Evolutionary conservation across 2,888 invertebrate genomes (phyloP).

Genomic region (Archips xylosteana): DNA sequence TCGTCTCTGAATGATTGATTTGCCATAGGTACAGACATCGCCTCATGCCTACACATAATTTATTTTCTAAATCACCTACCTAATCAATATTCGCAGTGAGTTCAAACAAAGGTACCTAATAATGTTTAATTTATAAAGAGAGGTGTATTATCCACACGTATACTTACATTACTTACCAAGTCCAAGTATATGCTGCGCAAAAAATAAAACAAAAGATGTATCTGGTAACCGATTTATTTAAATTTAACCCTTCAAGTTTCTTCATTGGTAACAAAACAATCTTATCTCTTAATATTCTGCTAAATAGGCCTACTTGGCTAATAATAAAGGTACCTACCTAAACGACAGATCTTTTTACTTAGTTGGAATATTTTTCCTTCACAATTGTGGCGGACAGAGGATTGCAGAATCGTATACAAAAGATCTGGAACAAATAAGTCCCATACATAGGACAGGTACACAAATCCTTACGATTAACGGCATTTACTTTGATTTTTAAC

Average conservation of each 20-base stretch:
- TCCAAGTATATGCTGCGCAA: slow-evolving; percentile 5
- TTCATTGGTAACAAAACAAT: background rate
- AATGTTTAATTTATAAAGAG: slow-evolving; percentile 39
- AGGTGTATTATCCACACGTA: background rate
- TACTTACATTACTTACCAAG: slow-evolving; percentile 1
- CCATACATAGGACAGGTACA: no score
- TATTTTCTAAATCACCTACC: slow-evolving; percentile 1
- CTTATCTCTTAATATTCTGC: background rate
- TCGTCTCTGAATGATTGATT: slow-evolving; percentile 44
- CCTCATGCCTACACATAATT: slow-evolving; percentile 2
- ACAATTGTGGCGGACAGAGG: background rate
- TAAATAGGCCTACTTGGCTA: background rate
- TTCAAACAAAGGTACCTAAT: slow-evolving; percentile 23
- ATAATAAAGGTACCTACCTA: background rate
- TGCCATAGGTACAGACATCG: background rate
- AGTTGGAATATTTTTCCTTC: no score
- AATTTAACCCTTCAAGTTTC: background rate
- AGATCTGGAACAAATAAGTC: no score
- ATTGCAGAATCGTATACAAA: no score
- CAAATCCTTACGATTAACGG: no score
- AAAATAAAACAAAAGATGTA: slow-evolving; percentile 26
- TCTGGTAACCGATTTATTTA: slow-evolving; percentile 36
- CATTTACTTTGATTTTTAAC: no score
- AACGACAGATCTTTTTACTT: background rate
- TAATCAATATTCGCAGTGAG: slow-evolving; percentile 37